Percentiles rank a stretch among this genome's conserved stretches.
These are phyloP conservation scores for Paradisaea rubra DNA, from an alignment of 2,113 vertebrate genomes.

Conservation along the genomic window DNA sequence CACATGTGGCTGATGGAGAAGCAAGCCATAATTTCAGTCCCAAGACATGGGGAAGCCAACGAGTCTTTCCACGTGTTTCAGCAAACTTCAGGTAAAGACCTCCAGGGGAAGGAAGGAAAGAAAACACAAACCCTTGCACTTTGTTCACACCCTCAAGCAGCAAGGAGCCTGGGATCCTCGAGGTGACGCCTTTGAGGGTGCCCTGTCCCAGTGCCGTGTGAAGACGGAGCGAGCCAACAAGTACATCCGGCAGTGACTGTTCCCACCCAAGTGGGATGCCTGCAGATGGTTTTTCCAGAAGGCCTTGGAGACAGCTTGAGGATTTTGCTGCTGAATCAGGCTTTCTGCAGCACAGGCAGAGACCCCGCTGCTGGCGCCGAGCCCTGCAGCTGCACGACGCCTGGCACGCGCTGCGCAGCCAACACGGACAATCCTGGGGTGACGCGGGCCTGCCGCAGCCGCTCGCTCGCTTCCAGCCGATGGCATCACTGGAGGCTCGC, in stretches of 20 bases:
- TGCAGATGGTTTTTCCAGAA: background rate
- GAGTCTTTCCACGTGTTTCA: background rate
- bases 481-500: background rate
- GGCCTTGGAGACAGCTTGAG: background rate
- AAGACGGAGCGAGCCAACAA: accelerated
- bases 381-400: background rate
- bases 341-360: background rate
- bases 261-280: background rate
- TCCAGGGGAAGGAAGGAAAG: background rate
- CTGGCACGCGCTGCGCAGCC: background rate
- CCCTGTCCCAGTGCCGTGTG: accelerated
- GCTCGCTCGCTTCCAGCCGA: background rate
- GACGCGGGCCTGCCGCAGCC: accelerated
- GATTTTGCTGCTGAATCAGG: slow-evolving; percentile 7
- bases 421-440: accelerated
- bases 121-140: background rate
- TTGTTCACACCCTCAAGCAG: background rate
- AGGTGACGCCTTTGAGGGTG: background rate
- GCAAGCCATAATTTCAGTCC: background rate
- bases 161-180: accelerated
- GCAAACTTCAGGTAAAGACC: background rate
- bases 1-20: background rate
- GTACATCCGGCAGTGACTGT: background rate
- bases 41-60: background rate
- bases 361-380: accelerated